Percentiles rank a stretch among this genome's conserved stretches.
Conservation (phyloP, 1,140 invertebrate species). For the Drosophila simulans region DNA sequence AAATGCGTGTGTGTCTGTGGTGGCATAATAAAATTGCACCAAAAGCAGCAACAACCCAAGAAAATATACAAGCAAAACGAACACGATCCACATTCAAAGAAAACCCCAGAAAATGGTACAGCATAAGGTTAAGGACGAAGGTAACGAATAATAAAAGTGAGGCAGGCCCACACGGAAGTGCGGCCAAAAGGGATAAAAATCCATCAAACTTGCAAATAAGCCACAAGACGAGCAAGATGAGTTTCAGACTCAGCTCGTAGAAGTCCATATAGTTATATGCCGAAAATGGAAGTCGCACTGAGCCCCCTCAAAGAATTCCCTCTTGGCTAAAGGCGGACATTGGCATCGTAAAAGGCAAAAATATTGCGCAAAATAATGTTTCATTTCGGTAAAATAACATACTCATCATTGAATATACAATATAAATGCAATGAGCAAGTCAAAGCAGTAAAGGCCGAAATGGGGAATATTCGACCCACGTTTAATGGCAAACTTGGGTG, state of each 20-base stretch:
- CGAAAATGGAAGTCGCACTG: slow-evolving; percentile 17
- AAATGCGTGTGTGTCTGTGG: slow-evolving; percentile 67
- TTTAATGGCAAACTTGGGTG: slow-evolving; percentile 28
- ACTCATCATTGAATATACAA: slow-evolving; percentile 74
- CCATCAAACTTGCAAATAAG: slow-evolving; percentile 83
- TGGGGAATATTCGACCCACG: not conserved
- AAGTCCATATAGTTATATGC: slow-evolving; percentile 3
- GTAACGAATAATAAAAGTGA: slow-evolving; percentile 43
- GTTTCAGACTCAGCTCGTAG: slow-evolving; percentile 5
- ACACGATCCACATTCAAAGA: slow-evolving; percentile 38
- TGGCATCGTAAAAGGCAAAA: slow-evolving; percentile 65
- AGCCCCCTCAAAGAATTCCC: slow-evolving; percentile 16
- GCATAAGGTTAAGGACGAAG: slow-evolving; percentile 18
- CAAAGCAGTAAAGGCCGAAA: slow-evolving; percentile 1
- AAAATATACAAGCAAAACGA: not conserved
- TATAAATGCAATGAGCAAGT: slow-evolving; percentile 61
- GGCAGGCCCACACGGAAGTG: slow-evolving; percentile 29
- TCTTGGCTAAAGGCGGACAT: slow-evolving; percentile 22
- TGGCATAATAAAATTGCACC: slow-evolving; percentile 74
- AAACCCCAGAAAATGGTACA: slow-evolving; percentile 32
- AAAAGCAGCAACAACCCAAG: slow-evolving; percentile 30
- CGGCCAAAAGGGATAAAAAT: slow-evolving; percentile 77
- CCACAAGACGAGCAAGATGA: slow-evolving; percentile 43
- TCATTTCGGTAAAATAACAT: slow-evolving; percentile 78
- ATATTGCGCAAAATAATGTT: slow-evolving; percentile 68